A percentile compares a stretch with the other conserved stretches of the same genome.
Conservation (phyloP, 2,113 vertebrate genomes). For the Tiliqua scincoides region DNA sequence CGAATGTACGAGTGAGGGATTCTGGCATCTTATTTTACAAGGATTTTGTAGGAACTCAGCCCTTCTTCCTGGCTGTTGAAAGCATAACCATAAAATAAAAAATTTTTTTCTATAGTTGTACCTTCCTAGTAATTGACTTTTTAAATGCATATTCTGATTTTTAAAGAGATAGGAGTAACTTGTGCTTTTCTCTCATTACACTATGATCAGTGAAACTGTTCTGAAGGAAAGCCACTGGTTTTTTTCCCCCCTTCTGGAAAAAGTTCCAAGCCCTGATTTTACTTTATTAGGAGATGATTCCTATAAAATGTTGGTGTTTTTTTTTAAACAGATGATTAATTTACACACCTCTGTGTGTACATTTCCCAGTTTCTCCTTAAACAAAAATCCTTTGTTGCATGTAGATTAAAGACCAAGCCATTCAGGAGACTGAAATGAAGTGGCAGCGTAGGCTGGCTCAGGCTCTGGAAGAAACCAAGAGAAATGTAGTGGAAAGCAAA, state of each 20-base stretch:
- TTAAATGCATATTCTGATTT: background rate
- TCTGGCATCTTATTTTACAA: background rate
- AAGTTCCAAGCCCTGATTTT: background rate
- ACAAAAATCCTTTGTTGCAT: conserved; percentile 43
- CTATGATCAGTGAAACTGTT: background rate
- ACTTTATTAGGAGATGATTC: background rate
- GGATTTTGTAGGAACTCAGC: background rate
- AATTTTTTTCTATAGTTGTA: background rate
- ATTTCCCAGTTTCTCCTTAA: background rate
- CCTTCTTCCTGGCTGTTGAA: background rate
- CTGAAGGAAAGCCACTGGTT: background rate
- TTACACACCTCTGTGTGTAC: background rate
- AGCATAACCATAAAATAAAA: conserved; percentile 1
- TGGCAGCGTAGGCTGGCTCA: conserved; percentile 81
- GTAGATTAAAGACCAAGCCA: conserved; percentile 70
- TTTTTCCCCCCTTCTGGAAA: background rate
- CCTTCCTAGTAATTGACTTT: too few species aligned
- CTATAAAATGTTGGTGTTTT: background rate
- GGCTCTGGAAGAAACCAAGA: conserved; percentile 62
- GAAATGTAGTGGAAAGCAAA: conserved; percentile 56
- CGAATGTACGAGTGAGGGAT: background rate
- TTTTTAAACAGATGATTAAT: background rate
- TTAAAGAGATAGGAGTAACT: background rate
- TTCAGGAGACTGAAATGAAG: conserved; percentile 77
- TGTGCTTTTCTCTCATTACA: background rate